Conservation (phyloP, 1,140 invertebrate genomes). For the Halictus rubicundus region DNA sequence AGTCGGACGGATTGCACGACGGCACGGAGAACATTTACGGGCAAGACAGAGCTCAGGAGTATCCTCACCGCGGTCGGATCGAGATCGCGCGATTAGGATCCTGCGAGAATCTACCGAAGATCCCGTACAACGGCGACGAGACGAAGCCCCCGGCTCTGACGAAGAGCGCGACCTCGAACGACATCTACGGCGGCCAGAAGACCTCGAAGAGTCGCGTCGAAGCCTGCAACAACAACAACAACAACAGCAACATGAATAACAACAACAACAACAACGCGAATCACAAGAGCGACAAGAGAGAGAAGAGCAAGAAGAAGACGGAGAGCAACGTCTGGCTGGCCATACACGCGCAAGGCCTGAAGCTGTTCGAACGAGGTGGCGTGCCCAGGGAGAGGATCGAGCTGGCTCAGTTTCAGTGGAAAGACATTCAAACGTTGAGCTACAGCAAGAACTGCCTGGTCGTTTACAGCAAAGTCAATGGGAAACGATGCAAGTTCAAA, state of each 20-base stretch:
- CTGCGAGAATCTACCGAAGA: constrained; percentile 53
- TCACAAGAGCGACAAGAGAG: constrained; percentile 55
- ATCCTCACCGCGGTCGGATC: constrained; percentile 53
- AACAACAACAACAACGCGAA: constrained; percentile 52
- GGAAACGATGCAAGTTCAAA: constrained; percentile 86
- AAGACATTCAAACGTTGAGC: constrained; percentile 87
- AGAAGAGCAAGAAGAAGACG: constrained; percentile 65
- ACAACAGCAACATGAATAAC: constrained; percentile 29
- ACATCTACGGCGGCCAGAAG: constrained; percentile 42
- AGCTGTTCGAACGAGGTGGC: constrained; percentile 73
- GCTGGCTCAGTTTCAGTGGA: constrained; percentile 82
- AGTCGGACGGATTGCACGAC: constrained; percentile 14
- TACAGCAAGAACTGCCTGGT: constrained; percentile 87
- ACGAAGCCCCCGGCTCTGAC: not conserved
- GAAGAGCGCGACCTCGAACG: constrained; percentile 16
- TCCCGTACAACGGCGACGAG: constrained; percentile 33
- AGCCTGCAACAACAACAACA: constrained; percentile 33
- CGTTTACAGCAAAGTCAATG: constrained; percentile 82
- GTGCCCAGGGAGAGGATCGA: constrained; percentile 73
- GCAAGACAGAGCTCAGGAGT: constrained; percentile 40
- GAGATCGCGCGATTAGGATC: constrained; percentile 50
- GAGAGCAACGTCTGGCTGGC: constrained; percentile 79
- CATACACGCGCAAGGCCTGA: constrained; percentile 75
- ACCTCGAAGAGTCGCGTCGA: constrained; percentile 19
- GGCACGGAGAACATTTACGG: constrained; percentile 63